These are phyloP conservation scores for Malthinus seriepunctatus DNA, from an alignment of 2,888 invertebrate genomes.

Conservation along the genomic window DNA sequence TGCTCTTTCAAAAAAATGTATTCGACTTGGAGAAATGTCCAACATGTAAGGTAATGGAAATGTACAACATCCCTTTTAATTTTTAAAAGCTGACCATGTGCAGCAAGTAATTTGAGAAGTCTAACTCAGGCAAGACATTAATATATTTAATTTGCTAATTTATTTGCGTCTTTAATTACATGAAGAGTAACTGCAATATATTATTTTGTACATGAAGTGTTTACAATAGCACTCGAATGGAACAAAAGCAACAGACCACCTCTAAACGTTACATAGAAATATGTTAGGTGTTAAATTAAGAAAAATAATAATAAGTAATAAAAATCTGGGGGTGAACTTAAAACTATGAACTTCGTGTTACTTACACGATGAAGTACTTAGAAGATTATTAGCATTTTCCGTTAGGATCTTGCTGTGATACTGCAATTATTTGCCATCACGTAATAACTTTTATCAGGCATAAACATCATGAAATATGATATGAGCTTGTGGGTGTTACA, in stretches of 20 bases:
- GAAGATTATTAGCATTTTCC: slow-evolving; percentile 28
- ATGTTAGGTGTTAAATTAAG: too few relatives aligned
- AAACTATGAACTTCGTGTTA: slow-evolving; percentile 8
- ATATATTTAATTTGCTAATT: slow-evolving; percentile 22
- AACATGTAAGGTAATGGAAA: too few relatives aligned
- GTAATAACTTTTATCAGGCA: slow-evolving; percentile 28
- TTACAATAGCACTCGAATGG: too few relatives aligned
- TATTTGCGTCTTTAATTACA: slow-evolving; percentile 19
- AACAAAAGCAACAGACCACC: too few relatives aligned
- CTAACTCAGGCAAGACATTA: slow-evolving; percentile 12
- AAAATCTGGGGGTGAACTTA: too few relatives aligned
- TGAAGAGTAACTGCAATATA: slow-evolving; percentile 13
- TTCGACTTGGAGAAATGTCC: too few relatives aligned
- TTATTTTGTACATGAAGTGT: too few relatives aligned
- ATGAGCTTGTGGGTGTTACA: slow-evolving; percentile 26
- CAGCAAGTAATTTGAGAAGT: slow-evolving; percentile 15
- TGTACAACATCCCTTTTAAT: too few relatives aligned
- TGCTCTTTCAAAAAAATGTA: too few relatives aligned
- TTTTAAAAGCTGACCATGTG: too few relatives aligned
- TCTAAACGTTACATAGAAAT: too few relatives aligned
- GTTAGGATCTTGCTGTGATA: slow-evolving; percentile 27
- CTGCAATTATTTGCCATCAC: slow-evolving; percentile 29
- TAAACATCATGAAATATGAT: slow-evolving; percentile 27
- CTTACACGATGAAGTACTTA: slow-evolving; percentile 26
- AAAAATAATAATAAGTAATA: too few relatives aligned